A percentile compares a stretch with the other conserved stretches of the same genome.
phyloP scores from a whole-genome alignment of 2,888 invertebrate genomes.

The Scaptomyza caliginosa region DNA sequence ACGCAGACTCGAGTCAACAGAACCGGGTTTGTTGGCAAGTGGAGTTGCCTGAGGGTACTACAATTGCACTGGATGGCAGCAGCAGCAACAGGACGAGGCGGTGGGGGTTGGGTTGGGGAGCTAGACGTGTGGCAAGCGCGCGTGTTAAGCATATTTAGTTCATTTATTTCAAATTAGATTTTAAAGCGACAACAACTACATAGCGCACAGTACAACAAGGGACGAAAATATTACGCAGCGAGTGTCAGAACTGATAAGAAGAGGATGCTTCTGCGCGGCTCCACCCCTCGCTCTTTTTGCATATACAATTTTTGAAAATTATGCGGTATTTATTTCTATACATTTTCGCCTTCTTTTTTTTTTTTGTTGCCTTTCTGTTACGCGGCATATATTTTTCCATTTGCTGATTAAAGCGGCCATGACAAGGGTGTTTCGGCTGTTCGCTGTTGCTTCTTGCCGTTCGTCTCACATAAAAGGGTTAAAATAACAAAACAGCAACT shows the following conservation, averaged over 20 bases:
- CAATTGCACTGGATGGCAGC: conserved; percentile 36
- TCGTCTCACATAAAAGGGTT: conserved; percentile 57
- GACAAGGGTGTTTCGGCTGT: conserved; percentile 52
- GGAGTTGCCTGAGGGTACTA: conserved; percentile 14
- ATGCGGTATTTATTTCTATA: conserved; percentile 58
- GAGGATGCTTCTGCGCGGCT: conserved; percentile 2
- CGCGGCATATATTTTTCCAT: conserved; percentile 61
- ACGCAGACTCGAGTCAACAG: conserved; percentile 40
- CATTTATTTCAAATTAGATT: conserved; percentile 82
- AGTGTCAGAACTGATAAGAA: conserved; percentile 46
- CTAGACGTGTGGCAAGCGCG: conserved; percentile 31
- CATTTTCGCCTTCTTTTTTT: conserved; percentile 5
- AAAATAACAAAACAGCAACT: conserved; percentile 63
- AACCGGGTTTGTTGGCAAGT: neutral
- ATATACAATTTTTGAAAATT: conserved; percentile 64
- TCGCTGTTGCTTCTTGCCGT: conserved; percentile 5
- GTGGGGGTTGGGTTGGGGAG: neutral
- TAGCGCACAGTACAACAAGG: conserved; percentile 20
- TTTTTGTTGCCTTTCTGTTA: conserved; percentile 21
- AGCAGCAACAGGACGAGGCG: neutral
- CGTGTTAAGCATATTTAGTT: conserved; percentile 82
- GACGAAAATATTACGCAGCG: conserved; percentile 49
- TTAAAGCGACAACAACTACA: conserved; percentile 62
- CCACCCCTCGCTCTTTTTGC: conserved; percentile 31
- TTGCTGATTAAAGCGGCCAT: conserved; percentile 70